These are phyloP conservation scores for Dicerorhinus sumatrensis DNA, from an alignment of 2,113 vertebrate genomes.

Conservation along the genomic window DNA sequence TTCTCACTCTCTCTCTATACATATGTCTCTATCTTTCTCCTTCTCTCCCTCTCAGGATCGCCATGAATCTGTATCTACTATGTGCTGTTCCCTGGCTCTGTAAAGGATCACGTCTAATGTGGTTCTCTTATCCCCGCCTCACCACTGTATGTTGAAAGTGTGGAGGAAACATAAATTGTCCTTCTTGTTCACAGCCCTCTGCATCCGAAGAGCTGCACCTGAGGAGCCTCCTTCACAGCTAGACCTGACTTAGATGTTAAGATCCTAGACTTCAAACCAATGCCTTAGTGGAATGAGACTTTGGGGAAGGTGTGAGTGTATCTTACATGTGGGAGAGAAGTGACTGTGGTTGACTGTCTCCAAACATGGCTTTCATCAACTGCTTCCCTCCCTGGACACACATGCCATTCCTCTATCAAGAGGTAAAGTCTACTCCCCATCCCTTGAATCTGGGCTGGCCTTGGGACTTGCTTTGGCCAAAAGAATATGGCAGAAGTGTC, in stretches of 20 bases:
- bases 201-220: background rate
- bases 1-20: too few relatives aligned
- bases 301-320: background rate
- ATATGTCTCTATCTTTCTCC: too few relatives aligned
- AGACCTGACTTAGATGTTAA: background rate
- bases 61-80: background rate
- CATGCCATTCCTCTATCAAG: background rate
- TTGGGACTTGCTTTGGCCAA: background rate
- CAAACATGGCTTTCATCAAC: background rate
- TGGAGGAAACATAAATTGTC: too few relatives aligned
- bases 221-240: background rate
- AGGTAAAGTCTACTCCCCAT: background rate
- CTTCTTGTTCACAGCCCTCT: background rate
- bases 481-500: background rate
- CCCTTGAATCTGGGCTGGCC: background rate
- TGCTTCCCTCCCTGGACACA: background rate
- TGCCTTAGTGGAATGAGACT: background rate
- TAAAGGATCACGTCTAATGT: background rate
- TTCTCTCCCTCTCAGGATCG: background rate
- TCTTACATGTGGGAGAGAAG: background rate
- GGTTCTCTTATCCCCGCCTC: background rate
- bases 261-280: background rate
- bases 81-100: background rate
- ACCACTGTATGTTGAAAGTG: too few relatives aligned
- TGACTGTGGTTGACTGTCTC: background rate